A percentile compares a stretch with the other conserved stretches of the same genome.
Conservation (phyloP, 2,888 invertebrate genomes). For the Athetis lepigone region DNA sequence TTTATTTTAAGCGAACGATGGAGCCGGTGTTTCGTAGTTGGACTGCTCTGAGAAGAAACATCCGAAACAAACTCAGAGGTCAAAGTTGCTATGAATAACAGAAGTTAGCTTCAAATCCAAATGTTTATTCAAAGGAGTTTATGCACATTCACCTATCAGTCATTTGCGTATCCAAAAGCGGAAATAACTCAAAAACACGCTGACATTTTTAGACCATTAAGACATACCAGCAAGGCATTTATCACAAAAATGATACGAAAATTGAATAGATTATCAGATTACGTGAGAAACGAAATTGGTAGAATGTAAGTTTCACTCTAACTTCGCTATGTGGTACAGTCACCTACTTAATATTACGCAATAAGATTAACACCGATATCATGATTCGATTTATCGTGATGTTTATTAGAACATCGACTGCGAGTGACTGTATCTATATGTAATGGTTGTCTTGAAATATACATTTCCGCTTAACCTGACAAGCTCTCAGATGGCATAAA, state of each 20-base stretch:
- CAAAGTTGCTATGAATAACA: background rate
- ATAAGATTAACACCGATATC: slow-evolving; percentile 49
- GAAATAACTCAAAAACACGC: background rate
- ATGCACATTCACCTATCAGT: background rate
- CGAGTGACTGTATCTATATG: slow-evolving; percentile 2
- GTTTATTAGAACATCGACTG: slow-evolving; percentile 25
- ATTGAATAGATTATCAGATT: slow-evolving; percentile 42
- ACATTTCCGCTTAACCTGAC: too few species aligned
- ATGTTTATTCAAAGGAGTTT: background rate
- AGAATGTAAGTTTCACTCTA: slow-evolving; percentile 58
- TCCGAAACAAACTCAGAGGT: too few species aligned
- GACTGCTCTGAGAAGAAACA: too few species aligned
- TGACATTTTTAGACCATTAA: background rate
- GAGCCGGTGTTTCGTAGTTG: too few species aligned
- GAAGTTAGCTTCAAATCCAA: background rate
- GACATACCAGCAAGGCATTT: slow-evolving; percentile 14
- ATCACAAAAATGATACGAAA: slow-evolving; percentile 33
- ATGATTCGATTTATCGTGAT: slow-evolving; percentile 49
- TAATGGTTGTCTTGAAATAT: slow-evolving; percentile 2
- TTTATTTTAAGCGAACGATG: too few species aligned
- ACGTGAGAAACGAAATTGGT: slow-evolving; percentile 42
- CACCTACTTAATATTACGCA: slow-evolving; percentile 52
- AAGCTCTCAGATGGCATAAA: too few species aligned
- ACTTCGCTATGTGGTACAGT: slow-evolving; percentile 32
- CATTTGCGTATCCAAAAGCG: background rate